Conservation (phyloP, 2,888 invertebrate species). For the Orthosia gothica region DNA sequence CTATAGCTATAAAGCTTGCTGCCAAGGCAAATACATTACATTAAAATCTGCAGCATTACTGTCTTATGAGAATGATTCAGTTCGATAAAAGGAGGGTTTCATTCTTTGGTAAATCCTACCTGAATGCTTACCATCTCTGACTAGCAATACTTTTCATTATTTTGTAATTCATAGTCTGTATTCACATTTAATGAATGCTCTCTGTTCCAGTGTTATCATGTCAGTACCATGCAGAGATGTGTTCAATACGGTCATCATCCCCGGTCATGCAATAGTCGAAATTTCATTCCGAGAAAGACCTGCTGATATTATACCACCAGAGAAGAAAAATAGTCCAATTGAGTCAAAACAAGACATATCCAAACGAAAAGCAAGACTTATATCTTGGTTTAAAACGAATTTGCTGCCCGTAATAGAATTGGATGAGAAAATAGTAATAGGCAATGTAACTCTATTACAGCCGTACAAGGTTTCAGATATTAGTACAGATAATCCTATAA, state of each 20-base stretch:
- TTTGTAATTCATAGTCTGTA: too few species aligned
- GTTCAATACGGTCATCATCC: conserved; percentile 78
- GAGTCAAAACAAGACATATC: conserved; percentile 65
- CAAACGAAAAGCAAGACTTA: conserved; percentile 75
- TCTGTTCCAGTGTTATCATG: conserved; percentile 83
- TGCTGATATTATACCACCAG: conserved; percentile 66
- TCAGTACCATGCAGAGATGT: conserved; percentile 71
- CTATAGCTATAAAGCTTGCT: not conserved
- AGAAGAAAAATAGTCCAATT: conserved; percentile 56
- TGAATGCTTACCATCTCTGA: not conserved
- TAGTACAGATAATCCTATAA: conserved; percentile 83
- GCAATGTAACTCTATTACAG: conserved; percentile 80
- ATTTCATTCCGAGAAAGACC: conserved; percentile 68
- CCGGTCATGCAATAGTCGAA: conserved; percentile 82
- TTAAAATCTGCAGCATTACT: not conserved
- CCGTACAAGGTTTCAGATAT: conserved; percentile 81
- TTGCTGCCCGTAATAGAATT: conserved; percentile 79
- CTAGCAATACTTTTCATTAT: not conserved
- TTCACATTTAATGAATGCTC: not conserved
- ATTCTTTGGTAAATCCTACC: not conserved
- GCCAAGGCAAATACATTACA: not conserved
- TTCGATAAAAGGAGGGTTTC: not conserved
- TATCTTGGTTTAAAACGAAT: conserved; percentile 83
- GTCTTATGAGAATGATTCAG: not conserved
- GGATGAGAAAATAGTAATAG: conserved; percentile 80